Evolutionary conservation across 2,113 vertebrate genomes (phyloP), one percentile per base, ranked within the genome.

Genomic region (Nematolebias whitei): DNA sequence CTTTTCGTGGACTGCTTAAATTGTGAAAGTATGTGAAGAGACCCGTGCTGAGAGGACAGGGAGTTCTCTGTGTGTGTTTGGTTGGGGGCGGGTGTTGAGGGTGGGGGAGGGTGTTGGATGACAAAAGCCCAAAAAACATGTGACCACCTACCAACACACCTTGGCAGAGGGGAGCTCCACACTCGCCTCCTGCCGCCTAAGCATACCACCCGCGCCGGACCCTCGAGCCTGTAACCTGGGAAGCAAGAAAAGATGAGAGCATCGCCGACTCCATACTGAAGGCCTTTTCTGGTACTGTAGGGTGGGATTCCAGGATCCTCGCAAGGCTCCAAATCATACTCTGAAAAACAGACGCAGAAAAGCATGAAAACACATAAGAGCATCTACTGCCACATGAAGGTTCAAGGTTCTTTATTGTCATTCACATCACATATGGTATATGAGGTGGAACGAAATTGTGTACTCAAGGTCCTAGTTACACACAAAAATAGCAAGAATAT

Each of bases 101-200:
- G 41, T 18, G 15, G 39, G 51, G 50, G 74, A 63, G 53, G 19
- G 71, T 78, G n/a, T n/a, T n/a, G n/a, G n/a, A n/a, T n/a, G 55
- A 76, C 23, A 68, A 85, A 89, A 83, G 76, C 66, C 73, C 87
- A 95, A 97, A 97, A 97, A 98, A 93, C 93, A 95, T 93, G 76
- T 95, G 96, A 98, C 95, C 95, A 99, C 97, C 96, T 99, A 99
- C 98, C 98, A 95, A 99, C 98, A 98, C 98, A 99, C 96, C 97
- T 98, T 97, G 98, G 98, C 95, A 99, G 97, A 95, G 96, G 95
- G 92, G 96, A 96, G 89, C 98, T 98, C 98, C 98, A 99, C 85
- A 99, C 95, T 65, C 96, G 94, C 93, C 98, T 94, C 88, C 96
- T 94, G 90, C 98, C 97, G 79, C 98, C 98, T 86, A 99, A 95